Conservation (phyloP, 2,888 invertebrate genomes). For the Parelbella ahira region DNA sequence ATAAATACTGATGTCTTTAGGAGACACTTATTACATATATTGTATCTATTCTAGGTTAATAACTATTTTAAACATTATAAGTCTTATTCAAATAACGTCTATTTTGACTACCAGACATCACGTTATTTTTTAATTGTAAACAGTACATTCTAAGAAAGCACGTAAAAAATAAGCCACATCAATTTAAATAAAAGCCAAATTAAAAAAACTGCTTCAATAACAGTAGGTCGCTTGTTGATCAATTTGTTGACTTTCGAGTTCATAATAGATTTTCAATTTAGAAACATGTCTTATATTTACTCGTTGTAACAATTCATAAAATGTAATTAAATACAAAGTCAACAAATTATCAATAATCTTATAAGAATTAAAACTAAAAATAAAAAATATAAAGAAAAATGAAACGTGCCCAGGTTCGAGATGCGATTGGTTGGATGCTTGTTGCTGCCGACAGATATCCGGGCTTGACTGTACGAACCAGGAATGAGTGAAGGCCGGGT, state of each 20-base stretch:
- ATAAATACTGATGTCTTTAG: no score
- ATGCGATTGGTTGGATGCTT: constrained; percentile 86
- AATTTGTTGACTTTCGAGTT: constrained; percentile 36
- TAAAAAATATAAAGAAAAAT: constrained; percentile 78
- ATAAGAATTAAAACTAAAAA: constrained; percentile 44
- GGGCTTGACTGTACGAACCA: constrained; percentile 95
- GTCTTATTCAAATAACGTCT: no score
- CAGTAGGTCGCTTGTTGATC: constrained; percentile 1
- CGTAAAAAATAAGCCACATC: constrained; percentile 34
- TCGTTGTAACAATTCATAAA: no score
- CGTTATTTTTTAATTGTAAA: no score
- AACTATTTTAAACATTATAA: no score
- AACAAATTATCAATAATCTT: constrained; percentile 5
- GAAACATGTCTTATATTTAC: no score
- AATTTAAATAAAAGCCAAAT: constrained; percentile 41
- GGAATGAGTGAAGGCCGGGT: constrained; percentile 94
- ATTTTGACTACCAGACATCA: no score
- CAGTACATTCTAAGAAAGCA: constrained; percentile 31
- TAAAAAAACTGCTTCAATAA: constrained; percentile 23
- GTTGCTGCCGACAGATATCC: constrained; percentile 94
- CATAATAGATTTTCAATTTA: no score
- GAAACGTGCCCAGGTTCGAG: constrained; percentile 96
- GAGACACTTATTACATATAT: no score
- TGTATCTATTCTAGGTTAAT: no score
- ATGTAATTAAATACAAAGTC: no score